Evolutionary conservation across 1,140 invertebrate species (phyloP).

Genomic region (Lordiphosa stackelbergi): DNA sequence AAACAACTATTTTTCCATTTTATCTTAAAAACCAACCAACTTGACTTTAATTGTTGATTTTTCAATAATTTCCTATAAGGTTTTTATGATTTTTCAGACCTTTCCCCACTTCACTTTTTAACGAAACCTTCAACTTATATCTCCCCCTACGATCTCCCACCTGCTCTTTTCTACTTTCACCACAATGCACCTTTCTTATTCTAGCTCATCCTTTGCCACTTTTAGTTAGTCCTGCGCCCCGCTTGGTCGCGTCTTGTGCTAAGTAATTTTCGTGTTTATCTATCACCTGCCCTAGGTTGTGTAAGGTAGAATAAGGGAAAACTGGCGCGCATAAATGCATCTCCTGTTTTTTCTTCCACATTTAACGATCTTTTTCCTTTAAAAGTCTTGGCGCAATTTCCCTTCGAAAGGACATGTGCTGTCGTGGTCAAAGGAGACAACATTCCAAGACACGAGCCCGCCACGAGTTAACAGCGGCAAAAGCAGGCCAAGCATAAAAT

Average conservation of each 20-base stretch:
- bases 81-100: too few relatives aligned
- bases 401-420: conserved; percentile 63
- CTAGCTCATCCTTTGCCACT: conserved; percentile 22
- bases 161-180: conserved; percentile 4
- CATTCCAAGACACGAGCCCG: conserved; percentile 63
- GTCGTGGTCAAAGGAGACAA: conserved; percentile 15
- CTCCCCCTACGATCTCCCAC: background rate
- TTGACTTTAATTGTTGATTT: too few relatives aligned
- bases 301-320: conserved; percentile 54
- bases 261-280: conserved; percentile 60
- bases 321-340: conserved; percentile 38
- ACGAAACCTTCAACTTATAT: too few relatives aligned
- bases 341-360: conserved; percentile 40
- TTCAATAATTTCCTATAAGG: too few relatives aligned
- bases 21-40: too few relatives aligned
- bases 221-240: conserved; percentile 18
- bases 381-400: conserved; percentile 64
- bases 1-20: too few relatives aligned
- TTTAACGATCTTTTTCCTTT: conserved; percentile 57
- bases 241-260: conserved; percentile 51
- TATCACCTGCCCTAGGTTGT: conserved; percentile 68
- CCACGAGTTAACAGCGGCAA: conserved; percentile 30
- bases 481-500: conserved; percentile 45
- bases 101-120: too few relatives aligned
- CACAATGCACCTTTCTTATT: conserved; percentile 25